phyloP scores from a whole-genome alignment of 2,888 invertebrate species.

The Drosophila gaucha region DNA sequence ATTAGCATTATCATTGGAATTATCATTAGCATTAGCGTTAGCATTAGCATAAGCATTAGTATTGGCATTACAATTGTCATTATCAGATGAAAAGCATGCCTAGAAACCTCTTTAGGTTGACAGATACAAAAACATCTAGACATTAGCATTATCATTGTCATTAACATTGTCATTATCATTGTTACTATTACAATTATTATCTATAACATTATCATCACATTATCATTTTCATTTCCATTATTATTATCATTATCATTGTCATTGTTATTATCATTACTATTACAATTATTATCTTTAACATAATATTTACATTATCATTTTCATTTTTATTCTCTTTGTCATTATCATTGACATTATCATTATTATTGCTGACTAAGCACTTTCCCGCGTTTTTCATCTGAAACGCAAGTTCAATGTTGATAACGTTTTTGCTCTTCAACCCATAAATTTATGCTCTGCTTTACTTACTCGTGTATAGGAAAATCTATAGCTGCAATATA shows the following conservation, averaged over 20 bases:
- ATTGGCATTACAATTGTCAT: too few species aligned
- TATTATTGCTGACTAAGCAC: neutral
- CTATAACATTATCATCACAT: neutral
- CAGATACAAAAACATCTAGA: too few species aligned
- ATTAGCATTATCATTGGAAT: too few species aligned
- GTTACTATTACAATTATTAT: neutral
- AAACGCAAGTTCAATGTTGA: too few species aligned
- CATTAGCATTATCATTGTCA: neutral
- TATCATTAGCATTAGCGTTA: too few species aligned
- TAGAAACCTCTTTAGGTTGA: too few species aligned
- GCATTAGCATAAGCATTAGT: too few species aligned
- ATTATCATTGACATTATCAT: neutral
- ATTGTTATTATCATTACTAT: neutral
- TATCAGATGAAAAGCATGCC: too few species aligned
- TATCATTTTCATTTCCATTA: neutral
- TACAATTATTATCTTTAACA: neutral
- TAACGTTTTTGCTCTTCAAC: neutral
- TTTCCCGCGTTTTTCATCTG: too few species aligned
- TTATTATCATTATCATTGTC: neutral
- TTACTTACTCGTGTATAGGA: neutral
- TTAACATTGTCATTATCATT: neutral
- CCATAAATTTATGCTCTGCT: neutral
- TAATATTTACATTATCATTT: neutral
- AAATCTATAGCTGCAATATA: slow-evolving; percentile 6
- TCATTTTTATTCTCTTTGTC: neutral